phyloP scores from a whole-genome alignment of 2,797 vertebrate species.

The Peromyscus melanophrys region DNA sequence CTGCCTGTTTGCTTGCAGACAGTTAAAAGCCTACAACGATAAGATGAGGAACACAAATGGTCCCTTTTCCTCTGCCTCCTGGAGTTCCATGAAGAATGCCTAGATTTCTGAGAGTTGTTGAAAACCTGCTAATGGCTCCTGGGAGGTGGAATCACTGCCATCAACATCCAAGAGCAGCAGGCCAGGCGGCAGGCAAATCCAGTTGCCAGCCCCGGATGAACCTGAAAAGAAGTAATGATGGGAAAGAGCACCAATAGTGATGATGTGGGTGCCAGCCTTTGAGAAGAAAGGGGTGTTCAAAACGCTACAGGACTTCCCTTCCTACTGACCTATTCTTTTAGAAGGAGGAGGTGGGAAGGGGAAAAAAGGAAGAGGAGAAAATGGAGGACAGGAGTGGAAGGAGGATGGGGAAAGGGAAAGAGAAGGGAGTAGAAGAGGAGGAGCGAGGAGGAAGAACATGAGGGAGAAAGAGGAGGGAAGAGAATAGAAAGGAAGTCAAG shows the following conservation, averaged over 20 bases:
- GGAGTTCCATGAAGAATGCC: background rate
- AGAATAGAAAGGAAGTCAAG: background rate
- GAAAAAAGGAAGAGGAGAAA: background rate
- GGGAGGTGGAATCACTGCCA: background rate
- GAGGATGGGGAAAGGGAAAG: rapidly evolving
- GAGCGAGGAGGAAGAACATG: background rate
- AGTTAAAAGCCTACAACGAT: background rate
- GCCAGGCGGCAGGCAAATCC: background rate
- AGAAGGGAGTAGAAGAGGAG: rapidly evolving
- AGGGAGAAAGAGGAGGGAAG: background rate
- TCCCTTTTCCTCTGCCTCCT: background rate
- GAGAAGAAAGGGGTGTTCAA: background rate
- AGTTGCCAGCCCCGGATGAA: background rate
- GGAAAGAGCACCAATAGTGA: background rate
- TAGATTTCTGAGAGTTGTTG: background rate
- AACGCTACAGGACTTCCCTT: background rate
- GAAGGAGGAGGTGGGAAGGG: no score
- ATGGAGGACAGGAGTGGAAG: no score
- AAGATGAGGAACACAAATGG: background rate
- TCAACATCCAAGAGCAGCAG: background rate
- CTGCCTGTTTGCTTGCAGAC: background rate
- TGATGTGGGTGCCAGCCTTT: background rate
- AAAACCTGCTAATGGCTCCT: background rate
- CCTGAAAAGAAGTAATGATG: background rate
- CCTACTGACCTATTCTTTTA: background rate